Evolutionary conservation across 2,888 invertebrate species (phyloP).

Genomic region (Melanostoma scalare): DNA sequence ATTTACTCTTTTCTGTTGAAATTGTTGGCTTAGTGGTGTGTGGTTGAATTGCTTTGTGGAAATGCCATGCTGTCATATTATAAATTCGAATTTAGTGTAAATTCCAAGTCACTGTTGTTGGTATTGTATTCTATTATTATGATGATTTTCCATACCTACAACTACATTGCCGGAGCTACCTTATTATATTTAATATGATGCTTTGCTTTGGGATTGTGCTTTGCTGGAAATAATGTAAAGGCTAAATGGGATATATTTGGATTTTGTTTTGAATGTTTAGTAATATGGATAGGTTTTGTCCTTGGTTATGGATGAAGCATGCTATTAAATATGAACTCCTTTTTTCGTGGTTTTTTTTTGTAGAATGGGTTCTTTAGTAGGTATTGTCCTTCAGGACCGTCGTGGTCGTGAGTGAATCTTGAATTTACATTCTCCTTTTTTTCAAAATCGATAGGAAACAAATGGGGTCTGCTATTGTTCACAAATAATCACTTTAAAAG

Average conservation of each 20-base stretch:
- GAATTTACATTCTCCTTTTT: too few species aligned
- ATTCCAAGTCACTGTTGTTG: constrained; percentile 59
- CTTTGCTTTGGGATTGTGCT: constrained; percentile 17
- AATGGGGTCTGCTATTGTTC: too few species aligned
- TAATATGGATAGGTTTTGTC: not conserved
- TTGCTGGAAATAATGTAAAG: not conserved
- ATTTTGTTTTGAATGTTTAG: constrained; percentile 12
- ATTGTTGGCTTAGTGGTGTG: constrained; percentile 39
- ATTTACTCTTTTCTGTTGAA: constrained; percentile 29
- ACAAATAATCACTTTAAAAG: too few species aligned
- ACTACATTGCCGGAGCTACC: not conserved
- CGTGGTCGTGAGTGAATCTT: too few species aligned
- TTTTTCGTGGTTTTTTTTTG: too few species aligned
- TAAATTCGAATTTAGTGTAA: constrained; percentile 72
- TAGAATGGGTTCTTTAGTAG: too few species aligned
- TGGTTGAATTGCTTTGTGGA: constrained; percentile 8
- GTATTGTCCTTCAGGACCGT: too few species aligned
- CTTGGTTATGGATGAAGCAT: not conserved
- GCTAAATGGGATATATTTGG: constrained; percentile 4
- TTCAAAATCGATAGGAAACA: too few species aligned
- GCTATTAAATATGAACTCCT: too few species aligned
- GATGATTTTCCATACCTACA: constrained; percentile 40
- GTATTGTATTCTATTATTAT: constrained; percentile 48
- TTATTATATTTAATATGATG: constrained; percentile 38
- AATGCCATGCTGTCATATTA: constrained; percentile 64